Conservation (phyloP, 2,888 invertebrate species). For the Tiphia femorata region DNA sequence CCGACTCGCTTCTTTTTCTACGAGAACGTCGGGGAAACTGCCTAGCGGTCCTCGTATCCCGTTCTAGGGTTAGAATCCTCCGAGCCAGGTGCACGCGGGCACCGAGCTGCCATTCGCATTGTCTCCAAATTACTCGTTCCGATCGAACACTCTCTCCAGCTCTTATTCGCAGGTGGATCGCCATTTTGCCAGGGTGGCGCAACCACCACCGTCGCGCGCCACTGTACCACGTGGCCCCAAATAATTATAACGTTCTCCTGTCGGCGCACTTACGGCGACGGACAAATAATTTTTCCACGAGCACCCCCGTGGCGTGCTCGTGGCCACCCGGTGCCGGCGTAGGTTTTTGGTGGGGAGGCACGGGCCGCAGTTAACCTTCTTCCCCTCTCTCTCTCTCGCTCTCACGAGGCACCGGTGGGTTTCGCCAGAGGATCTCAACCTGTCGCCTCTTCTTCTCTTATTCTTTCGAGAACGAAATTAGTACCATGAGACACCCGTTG, state of each 20-base stretch:
- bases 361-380: slow-evolving; percentile 55
- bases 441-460: not conserved
- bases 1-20: too few relatives aligned
- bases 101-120: too few relatives aligned
- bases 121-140: too few relatives aligned
- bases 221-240: slow-evolving; percentile 38
- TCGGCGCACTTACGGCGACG: slow-evolving; percentile 38
- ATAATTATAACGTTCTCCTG: slow-evolving; percentile 40
- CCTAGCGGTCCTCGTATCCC: too few relatives aligned
- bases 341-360: slow-evolving; percentile 54
- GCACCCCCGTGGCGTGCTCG: slow-evolving; percentile 63
- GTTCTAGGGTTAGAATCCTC: too few relatives aligned
- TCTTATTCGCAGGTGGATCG: slow-evolving; percentile 4
- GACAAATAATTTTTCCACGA: slow-evolving; percentile 58
- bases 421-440: slow-evolving; percentile 43
- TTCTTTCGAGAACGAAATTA: not conserved
- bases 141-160: too few relatives aligned
- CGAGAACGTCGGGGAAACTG: too few relatives aligned
- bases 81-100: too few relatives aligned
- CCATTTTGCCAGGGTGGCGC: not conserved
- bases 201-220: too few relatives aligned
- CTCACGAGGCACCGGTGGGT: slow-evolving; percentile 35
- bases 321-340: slow-evolving; percentile 59
- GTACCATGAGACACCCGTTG: too few relatives aligned
- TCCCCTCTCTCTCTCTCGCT: too few relatives aligned